These are phyloP conservation scores for Glaucopsyche alexis DNA, from an alignment of 2,888 invertebrate genomes.

Conservation along the genomic window DNA sequence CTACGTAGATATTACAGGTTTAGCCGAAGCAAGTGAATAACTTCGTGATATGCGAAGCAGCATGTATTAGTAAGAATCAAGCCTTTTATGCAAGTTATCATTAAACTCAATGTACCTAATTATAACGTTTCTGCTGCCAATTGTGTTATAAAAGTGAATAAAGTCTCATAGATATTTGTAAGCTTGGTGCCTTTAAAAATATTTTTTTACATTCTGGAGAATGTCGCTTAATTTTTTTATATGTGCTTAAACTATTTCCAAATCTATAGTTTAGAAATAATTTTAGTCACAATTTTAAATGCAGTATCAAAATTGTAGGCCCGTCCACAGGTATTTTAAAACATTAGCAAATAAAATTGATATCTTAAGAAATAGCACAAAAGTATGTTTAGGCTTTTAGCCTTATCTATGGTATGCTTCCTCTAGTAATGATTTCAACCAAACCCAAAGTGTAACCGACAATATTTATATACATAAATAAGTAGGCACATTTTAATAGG, in stretches of 20 bases:
- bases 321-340: background rate
- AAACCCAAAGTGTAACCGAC: background rate
- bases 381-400: background rate
- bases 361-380: background rate
- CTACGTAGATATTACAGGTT: slow-evolving; percentile 61
- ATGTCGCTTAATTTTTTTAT: background rate
- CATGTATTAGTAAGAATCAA: slow-evolving; percentile 31
- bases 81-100: background rate
- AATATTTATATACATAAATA: background rate
- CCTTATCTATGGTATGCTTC: background rate
- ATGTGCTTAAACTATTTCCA: background rate
- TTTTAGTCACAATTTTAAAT: background rate
- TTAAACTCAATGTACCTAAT: background rate
- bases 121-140: background rate
- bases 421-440: background rate
- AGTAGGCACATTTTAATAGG: slow-evolving; percentile 9
- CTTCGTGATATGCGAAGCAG: slow-evolving; percentile 42
- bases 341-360: background rate
- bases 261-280: background rate
- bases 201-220: background rate
- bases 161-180: background rate
- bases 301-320: background rate
- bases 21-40: slow-evolving; percentile 56
- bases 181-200: background rate
- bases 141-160: background rate